Percentiles rank a stretch among this genome's conserved stretches.
Conservation (phyloP, 2,113 vertebrate genomes). For the Nycticebus coucang region DNA sequence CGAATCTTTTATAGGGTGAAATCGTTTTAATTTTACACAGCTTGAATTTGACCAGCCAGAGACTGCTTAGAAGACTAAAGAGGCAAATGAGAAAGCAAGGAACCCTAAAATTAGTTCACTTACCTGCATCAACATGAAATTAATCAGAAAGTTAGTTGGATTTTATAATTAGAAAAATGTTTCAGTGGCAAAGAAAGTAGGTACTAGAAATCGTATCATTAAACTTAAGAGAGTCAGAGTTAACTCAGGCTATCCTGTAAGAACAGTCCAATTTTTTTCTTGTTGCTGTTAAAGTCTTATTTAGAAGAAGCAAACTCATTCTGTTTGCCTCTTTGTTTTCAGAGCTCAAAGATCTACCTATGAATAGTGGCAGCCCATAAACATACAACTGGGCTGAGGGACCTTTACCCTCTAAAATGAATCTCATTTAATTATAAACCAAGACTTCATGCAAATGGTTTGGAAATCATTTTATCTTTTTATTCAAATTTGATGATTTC, state of each 20-base stretch:
- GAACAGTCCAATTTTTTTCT: neutral
- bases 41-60: neutral
- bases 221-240: neutral
- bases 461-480: constrained; percentile 16
- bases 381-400: neutral
- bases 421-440: neutral
- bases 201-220: neutral
- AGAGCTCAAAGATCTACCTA: constrained; percentile 10
- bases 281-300: neutral
- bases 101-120: neutral
- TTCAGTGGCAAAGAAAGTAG: neutral
- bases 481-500: neutral
- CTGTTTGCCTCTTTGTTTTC: constrained; percentile 21
- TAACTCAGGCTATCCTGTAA: neutral
- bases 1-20: neutral
- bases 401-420: neutral
- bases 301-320: constrained; percentile 9
- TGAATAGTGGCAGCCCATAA: neutral
- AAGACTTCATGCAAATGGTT: neutral
- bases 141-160: neutral
- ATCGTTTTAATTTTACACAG: neutral
- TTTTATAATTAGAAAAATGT: constrained; percentile 16
- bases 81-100: neutral
- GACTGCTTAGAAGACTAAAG: neutral
- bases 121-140: neutral